phyloP scores from a whole-genome alignment of 2,113 vertebrate species.

The Piprites chloris region DNA sequence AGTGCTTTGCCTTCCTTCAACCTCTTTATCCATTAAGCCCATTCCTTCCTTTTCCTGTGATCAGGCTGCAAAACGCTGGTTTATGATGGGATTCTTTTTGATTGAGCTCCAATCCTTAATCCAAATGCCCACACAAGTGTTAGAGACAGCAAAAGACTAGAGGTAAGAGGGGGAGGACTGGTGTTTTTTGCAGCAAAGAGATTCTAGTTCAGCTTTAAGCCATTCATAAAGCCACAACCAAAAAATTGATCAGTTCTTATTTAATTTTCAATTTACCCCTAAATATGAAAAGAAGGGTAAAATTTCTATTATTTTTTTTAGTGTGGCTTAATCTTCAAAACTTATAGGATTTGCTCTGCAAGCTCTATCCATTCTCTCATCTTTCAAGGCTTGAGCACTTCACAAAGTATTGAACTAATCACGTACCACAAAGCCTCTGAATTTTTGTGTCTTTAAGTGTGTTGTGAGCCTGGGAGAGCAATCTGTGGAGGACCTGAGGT shows the following conservation, averaged over 20 bases:
- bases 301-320: not conserved
- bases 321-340: not conserved
- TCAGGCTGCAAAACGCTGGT: not conserved
- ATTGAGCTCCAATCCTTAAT: not conserved
- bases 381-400: not conserved
- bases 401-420: not conserved
- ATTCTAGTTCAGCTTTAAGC: not conserved
- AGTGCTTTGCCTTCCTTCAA: not conserved
- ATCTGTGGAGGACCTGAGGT: not conserved
- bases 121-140: not conserved
- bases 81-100: not conserved
- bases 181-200: not conserved
- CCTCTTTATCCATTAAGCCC: not conserved
- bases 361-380: not conserved
- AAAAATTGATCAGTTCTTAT: not conserved
- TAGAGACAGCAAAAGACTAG: not conserved
- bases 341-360: not conserved
- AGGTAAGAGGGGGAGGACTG: not conserved
- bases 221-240: not conserved
- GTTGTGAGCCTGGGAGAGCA: not conserved
- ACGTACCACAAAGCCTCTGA: not conserved
- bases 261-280: not conserved
- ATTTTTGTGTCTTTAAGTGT: not conserved
- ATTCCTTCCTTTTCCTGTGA: not conserved
- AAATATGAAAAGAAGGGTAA: not conserved